Conservation (phyloP, 2,113 vertebrate species). For the Sapajus apella region DNA sequence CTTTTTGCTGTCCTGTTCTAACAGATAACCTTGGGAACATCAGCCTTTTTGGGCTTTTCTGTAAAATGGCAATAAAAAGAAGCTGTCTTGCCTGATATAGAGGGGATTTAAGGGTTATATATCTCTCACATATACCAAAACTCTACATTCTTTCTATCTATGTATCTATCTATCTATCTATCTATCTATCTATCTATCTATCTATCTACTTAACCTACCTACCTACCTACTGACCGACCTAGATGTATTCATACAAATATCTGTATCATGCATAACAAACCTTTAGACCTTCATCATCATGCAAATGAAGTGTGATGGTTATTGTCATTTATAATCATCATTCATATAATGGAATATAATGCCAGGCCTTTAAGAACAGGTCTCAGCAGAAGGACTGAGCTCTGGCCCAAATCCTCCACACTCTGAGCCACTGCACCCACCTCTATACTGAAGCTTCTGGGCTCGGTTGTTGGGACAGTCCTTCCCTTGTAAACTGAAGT, state of each 20-base stretch:
- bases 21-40: neutral
- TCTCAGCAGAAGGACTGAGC: neutral
- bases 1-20: neutral
- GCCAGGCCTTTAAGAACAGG: neutral
- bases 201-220: no score
- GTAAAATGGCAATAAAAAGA: neutral
- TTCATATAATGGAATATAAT: neutral
- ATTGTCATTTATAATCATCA: neutral
- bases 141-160: neutral
- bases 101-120: neutral
- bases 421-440: conserved; percentile 78
- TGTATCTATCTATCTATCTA: no score
- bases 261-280: neutral
- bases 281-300: neutral
- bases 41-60: neutral
- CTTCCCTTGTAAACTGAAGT: conserved; percentile 99
- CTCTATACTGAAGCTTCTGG: conserved; percentile 99
- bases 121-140: neutral
- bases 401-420: neutral
- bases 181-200: no score
- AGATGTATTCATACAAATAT: neutral
- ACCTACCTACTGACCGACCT: no score
- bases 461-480: conserved; percentile 99
- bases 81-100: neutral
- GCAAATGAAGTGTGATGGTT: neutral